Evolutionary conservation across 1,140 invertebrate species (phyloP), one percentile per base, ranked within the genome.

Genomic region (Ceratina japonica): DNA sequence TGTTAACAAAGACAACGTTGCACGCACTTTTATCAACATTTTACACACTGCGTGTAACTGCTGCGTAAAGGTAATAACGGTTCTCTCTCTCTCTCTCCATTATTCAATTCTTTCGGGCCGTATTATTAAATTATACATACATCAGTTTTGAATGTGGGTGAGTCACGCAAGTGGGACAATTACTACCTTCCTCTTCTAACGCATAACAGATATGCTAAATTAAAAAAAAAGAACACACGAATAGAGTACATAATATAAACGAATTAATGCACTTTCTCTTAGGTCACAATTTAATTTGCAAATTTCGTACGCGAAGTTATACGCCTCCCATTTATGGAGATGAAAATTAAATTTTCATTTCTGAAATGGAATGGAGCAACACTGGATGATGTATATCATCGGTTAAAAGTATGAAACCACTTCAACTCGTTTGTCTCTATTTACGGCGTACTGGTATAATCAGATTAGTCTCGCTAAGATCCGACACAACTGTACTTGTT

Each of bases 291-390:
- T 51, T 66, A 7, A 51, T 15, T 49, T 15, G 10, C 52, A 24
- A 3, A 12, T 16, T 13, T n/a, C 20, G 7, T 49, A 44, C 8
- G 0, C 24, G 5, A 62, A 5, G 5, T 8, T 27, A 16, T 13
- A 22, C 10, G 8, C 27, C 12, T 15, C 18, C 4, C 18, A 24
- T 15, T 56, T 56, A 70, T 31, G 20, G 27, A 8, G 37, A 56
- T 37, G 54, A 54, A 44, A 22, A 71, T 58, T 58, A 71, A 71
- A 37, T 71, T 58, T 68, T 37, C 27, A 71, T 44, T 58, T 58
- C n/a, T 20, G 15, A 58, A 71, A 71, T 20, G 52, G 3, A 22
- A 71, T 7, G 8, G n/a, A 71, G 3, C 3, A 22, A 70, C 27
- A 18, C 10, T 22, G 4, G 18, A 10, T 44, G 12, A 58, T 16